Evolutionary conservation across 2,113 vertebrate genomes (phyloP).

Genomic region (Nipponia nippon): DNA sequence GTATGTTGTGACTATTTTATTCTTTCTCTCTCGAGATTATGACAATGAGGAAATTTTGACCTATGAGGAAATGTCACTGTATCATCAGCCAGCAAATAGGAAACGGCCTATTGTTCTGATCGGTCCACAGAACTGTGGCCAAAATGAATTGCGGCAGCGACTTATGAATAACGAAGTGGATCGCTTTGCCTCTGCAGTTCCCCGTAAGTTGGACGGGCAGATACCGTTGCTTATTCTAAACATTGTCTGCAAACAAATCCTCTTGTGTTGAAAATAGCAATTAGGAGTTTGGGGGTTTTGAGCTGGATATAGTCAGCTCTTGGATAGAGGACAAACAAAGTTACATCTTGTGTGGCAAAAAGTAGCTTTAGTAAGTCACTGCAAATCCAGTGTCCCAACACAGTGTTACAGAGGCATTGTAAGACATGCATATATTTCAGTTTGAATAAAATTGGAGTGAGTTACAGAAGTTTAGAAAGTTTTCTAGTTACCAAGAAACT

Average conservation of each 20-base stretch:
- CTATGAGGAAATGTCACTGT: conserved; percentile 97
- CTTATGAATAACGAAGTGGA: conserved; percentile 86
- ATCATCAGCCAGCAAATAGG: conserved; percentile 90
- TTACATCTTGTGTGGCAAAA: not conserved
- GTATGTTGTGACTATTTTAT: not conserved
- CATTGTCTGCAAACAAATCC: not conserved
- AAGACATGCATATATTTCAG: not conserved
- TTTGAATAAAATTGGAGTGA: not conserved
- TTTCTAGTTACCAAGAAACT: no score
- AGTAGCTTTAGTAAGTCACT: not conserved
- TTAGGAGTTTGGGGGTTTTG: not conserved
- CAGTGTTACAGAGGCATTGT: not conserved
- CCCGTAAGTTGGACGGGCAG: conserved; percentile 78
- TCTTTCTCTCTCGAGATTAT: conserved; percentile 74
- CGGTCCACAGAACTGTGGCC: conserved; percentile 89
- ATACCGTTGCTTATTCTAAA: not conserved
- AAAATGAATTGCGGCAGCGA: conserved; percentile 87
- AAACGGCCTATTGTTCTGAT: conserved; percentile 91
- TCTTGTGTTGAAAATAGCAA: not conserved
- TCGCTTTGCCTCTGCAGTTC: conserved; percentile 88
- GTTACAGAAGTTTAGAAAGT: not conserved
- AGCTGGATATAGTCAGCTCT: not conserved
- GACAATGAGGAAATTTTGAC: conserved; percentile 94
- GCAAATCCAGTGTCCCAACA: not conserved
- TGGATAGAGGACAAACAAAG: not conserved